phyloP scores from a whole-genome alignment of 2,113 vertebrate species.

The Saccopteryx bilineata region DNA sequence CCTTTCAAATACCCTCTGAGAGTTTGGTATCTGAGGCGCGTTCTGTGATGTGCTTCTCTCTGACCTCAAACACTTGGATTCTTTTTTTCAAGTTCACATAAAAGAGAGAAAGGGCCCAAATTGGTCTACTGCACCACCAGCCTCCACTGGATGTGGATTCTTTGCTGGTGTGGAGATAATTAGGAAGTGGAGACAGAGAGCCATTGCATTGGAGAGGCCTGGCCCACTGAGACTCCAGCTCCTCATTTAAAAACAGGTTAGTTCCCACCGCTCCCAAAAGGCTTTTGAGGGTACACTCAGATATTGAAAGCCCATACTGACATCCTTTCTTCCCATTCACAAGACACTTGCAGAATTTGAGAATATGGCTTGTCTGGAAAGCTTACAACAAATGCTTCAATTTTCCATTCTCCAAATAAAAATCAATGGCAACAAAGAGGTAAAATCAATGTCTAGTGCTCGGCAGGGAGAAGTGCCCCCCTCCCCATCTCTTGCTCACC shows the following conservation, averaged over 20 bases:
- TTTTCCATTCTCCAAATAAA: conserved; percentile 82
- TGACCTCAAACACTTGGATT: conserved; percentile 85
- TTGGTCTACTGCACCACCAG: conserved; percentile 79
- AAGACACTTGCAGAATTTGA: conserved; percentile 24
- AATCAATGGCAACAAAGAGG: conserved; percentile 77
- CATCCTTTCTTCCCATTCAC: conserved; percentile 25
- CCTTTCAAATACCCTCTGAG: conserved; percentile 81
- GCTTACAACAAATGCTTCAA: conserved; percentile 84
- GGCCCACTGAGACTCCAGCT: neutral
- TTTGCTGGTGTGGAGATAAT: conserved; percentile 52
- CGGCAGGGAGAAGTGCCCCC: conserved; percentile 6
- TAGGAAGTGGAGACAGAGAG: conserved; percentile 69
- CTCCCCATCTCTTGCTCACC: neutral
- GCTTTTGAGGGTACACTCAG: conserved; percentile 46
- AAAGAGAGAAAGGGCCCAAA: conserved; percentile 79
- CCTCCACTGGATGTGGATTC: conserved; percentile 78
- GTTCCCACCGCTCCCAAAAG: conserved; percentile 61
- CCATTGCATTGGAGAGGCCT: conserved; percentile 47
- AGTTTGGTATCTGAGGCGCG: conserved; percentile 78
- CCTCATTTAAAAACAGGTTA: conserved; percentile 74
- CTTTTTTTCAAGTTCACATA: conserved; percentile 79
- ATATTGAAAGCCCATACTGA: conserved; percentile 15
- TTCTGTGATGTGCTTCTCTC: conserved; percentile 79
- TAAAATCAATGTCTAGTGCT: conserved; percentile 76
- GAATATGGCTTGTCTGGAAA: conserved; percentile 59